Conservation (phyloP, 2,888 invertebrate species). For the Polydrusus pterygomalis region DNA sequence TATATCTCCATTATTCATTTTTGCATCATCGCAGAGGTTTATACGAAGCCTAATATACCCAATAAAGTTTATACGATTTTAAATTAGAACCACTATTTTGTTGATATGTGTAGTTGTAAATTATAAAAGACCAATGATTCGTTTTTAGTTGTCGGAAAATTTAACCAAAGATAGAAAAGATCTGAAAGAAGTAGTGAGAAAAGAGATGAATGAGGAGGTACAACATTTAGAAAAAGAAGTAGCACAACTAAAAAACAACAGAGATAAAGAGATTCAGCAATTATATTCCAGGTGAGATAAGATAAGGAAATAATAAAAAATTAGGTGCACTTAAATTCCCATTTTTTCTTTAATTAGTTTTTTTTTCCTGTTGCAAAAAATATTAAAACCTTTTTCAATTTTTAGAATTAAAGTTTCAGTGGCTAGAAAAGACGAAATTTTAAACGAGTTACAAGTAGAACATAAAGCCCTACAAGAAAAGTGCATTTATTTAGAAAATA, state of each 20-base stretch:
- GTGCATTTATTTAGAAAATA: conserved; percentile 82
- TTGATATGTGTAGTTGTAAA: too few species aligned
- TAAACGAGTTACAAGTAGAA: conserved; percentile 83
- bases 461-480: conserved; percentile 82
- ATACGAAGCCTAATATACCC: too few species aligned
- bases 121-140: too few species aligned
- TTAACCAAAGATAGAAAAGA: conserved; percentile 75
- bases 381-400: too few species aligned
- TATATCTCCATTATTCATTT: too few species aligned
- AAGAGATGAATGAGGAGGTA: conserved; percentile 79
- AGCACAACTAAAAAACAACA: conserved; percentile 75
- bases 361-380: too few species aligned
- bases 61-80: too few species aligned
- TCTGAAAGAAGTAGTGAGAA: conserved; percentile 76
- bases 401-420: conserved; percentile 86
- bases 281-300: conserved; percentile 82
- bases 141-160: conserved; percentile 70
- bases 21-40: too few species aligned
- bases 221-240: conserved; percentile 78
- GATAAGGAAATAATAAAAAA: too few species aligned
- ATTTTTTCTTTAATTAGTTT: too few species aligned
- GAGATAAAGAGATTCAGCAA: conserved; percentile 86
- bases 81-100: too few species aligned
- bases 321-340: too few species aligned
- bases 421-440: conserved; percentile 85